Percentiles rank a stretch among this genome's conserved stretches.
Conservation (phyloP, 2,113 vertebrate species). For the Megaleporinus macrocephalus region DNA sequence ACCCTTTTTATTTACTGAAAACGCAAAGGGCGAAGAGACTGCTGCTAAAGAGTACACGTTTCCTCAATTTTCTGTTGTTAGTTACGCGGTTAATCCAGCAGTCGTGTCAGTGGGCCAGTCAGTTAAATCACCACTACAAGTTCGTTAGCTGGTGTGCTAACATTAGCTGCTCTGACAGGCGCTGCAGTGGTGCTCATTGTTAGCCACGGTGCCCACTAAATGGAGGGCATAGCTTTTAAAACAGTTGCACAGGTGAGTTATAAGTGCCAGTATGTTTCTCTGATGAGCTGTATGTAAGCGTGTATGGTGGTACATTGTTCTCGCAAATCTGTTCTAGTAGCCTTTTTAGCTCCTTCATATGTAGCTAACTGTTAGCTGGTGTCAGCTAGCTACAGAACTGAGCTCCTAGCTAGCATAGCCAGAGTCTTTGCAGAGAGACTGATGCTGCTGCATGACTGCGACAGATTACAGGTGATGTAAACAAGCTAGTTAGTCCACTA, state of each 20-base stretch:
- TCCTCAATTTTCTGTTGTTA: neutral
- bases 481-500: no score
- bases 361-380: neutral
- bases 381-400: no score
- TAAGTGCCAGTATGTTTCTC: neutral
- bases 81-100: neutral
- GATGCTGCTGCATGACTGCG: neutral
- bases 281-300: neutral
- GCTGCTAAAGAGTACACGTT: neutral
- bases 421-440: neutral
- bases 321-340: neutral
- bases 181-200: slow-evolving; percentile 31
- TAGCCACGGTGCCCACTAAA: slow-evolving; percentile 2
- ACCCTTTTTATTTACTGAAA: neutral
- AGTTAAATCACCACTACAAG: neutral
- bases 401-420: no score
- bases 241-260: neutral
- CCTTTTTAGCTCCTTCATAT: neutral
- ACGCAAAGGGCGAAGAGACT: neutral
- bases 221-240: neutral
- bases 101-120: neutral
- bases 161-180: neutral
- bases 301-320: neutral
- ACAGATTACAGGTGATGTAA: neutral
- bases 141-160: neutral